Percentiles rank a stretch among this genome's conserved stretches.
Evolutionary conservation across 2,113 vertebrate genomes (phyloP).

Genomic region (Microcebus ravelobensis): DNA sequence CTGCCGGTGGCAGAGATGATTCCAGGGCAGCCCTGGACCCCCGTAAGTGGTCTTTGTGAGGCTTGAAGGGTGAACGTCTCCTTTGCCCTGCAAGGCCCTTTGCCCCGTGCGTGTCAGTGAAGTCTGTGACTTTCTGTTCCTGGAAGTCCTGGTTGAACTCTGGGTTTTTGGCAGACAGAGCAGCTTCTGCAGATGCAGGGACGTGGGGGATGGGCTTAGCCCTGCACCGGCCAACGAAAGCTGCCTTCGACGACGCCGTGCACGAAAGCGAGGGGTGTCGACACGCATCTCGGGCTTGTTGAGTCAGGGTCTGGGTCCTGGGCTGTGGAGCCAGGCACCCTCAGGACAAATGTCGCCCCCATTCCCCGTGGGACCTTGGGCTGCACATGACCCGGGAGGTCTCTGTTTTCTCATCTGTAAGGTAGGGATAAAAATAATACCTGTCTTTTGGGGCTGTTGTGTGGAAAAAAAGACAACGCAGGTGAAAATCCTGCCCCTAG

Average conservation of each 20-base stretch:
- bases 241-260: not conserved
- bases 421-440: not conserved
- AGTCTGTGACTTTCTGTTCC: not conserved
- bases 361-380: not conserved
- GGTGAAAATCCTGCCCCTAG: not conserved
- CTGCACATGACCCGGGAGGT: fast-evolving
- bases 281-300: not conserved
- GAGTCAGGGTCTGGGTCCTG: fast-evolving
- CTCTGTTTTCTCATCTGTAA: not conserved
- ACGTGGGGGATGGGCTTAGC: not conserved
- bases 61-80: not conserved
- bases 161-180: conserved; percentile 19
- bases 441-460: not conserved
- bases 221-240: not conserved
- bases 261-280: not conserved
- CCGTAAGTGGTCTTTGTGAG: not conserved
- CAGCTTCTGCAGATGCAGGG: not conserved
- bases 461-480: not conserved
- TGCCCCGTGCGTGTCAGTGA: not conserved
- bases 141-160: conserved; percentile 24
- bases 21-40: not conserved
- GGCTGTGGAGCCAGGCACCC: not conserved
- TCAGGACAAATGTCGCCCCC: not conserved
- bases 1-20: not conserved
- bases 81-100: not conserved